Conservation (phyloP, 2,113 vertebrate species). For the Rhea americana region DNA sequence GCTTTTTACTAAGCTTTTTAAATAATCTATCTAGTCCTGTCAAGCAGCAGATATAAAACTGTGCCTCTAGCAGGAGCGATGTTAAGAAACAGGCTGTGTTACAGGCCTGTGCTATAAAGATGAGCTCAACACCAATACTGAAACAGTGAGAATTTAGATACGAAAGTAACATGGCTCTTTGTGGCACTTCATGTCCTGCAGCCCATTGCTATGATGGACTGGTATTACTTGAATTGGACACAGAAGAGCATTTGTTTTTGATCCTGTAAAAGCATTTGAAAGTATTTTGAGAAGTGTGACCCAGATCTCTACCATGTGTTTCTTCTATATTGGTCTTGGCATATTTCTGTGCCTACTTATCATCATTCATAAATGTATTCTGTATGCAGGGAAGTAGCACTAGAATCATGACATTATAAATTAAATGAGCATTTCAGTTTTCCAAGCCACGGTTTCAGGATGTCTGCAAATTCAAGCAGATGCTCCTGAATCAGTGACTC, state of each 20-base stretch:
- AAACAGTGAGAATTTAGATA: not conserved
- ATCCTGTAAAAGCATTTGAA: not conserved
- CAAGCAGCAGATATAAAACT: not conserved
- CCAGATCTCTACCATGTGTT: not conserved
- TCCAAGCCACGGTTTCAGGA: not conserved
- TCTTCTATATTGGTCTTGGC: not conserved
- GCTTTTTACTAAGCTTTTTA: not conserved
- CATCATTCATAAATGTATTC: not conserved
- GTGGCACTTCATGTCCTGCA: not conserved
- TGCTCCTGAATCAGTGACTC: not conserved
- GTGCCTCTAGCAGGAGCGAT: fast-evolving
- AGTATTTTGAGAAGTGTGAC: not conserved
- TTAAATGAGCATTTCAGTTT: not conserved
- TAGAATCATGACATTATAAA: not conserved
- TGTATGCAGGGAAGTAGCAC: not conserved
- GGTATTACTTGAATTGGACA: not conserved
- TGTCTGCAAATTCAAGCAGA: not conserved
- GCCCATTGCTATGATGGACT: not conserved
- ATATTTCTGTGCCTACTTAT: not conserved
- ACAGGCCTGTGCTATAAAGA: not conserved
- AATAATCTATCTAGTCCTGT: not conserved
- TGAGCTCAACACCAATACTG: not conserved
- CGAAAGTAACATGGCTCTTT: not conserved
- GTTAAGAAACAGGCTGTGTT: not conserved
- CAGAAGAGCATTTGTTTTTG: fast-evolving